A percentile compares a stretch with the other conserved stretches of the same genome.
These are phyloP conservation scores for Emydoidea blandingii DNA, from an alignment of 2,797 vertebrate species.

Conservation along the genomic window DNA sequence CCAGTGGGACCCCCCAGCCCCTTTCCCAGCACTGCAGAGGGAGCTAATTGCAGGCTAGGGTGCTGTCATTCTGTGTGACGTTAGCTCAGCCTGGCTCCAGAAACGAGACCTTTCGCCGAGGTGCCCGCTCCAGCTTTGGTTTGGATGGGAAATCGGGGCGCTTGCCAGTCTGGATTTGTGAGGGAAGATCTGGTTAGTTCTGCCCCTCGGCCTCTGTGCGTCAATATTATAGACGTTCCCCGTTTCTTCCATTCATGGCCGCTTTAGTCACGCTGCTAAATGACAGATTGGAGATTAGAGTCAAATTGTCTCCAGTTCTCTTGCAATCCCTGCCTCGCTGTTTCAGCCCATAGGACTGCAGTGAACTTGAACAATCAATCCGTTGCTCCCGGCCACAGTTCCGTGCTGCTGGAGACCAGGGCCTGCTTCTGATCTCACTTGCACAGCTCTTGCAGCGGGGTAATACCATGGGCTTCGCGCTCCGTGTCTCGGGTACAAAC, in stretches of 20 bases:
- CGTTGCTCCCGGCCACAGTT: not conserved
- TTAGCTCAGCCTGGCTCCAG: not conserved
- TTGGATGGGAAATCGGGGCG: not conserved
- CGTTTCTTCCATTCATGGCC: not conserved
- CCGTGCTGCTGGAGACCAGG: not conserved
- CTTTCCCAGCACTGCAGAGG: not conserved
- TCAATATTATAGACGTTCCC: not conserved
- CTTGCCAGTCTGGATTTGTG: not conserved
- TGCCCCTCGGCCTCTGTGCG: not conserved
- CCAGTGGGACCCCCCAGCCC: not conserved
- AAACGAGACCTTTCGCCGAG: not conserved
- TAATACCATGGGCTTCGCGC: not conserved
- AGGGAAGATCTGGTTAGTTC: not conserved
- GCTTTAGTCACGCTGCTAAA: constrained; percentile 14
- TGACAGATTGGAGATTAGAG: constrained; percentile 18
- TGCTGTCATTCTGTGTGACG: not conserved
- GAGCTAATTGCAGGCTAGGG: not conserved
- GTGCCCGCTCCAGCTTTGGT: not conserved
- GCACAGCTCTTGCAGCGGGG: not conserved
- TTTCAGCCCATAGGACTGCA: not conserved
- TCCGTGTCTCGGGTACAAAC: not conserved
- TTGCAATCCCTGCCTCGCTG: not conserved
- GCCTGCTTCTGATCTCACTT: not conserved
- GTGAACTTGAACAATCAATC: constrained; percentile 4
- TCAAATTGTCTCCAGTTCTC: constrained; percentile 7